Percentiles rank a stretch among this genome's conserved stretches.
Evolutionary conservation across 2,888 invertebrate genomes (phyloP).

Genomic region (Drosophila buzzatii): DNA sequence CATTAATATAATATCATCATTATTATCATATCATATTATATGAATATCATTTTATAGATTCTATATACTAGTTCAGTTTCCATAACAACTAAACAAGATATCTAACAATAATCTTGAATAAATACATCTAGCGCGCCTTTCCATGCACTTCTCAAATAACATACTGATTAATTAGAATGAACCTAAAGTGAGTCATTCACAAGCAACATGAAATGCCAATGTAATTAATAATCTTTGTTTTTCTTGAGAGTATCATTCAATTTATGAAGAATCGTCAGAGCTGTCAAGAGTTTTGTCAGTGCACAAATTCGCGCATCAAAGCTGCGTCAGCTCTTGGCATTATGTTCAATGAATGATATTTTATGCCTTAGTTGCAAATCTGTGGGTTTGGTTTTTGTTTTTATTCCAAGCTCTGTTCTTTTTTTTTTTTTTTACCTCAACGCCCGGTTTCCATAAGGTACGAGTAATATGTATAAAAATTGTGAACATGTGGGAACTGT

Average conservation of each 20-base stretch:
- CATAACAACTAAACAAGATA: background rate
- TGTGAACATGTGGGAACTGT: conserved; percentile 82
- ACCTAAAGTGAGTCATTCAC: background rate
- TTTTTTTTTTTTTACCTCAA: conserved; percentile 27
- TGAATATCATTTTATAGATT: background rate
- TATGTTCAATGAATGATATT: conserved; percentile 78
- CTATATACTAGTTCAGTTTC: background rate
- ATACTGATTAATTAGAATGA: background rate
- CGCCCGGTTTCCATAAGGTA: conserved; percentile 59
- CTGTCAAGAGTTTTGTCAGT: conserved; percentile 50
- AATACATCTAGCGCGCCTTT: background rate
- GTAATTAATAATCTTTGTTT: background rate
- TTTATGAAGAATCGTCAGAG: conserved; percentile 17
- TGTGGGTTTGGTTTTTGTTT: conserved; percentile 59
- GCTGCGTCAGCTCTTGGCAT: conserved; percentile 53
- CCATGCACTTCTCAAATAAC: conserved; percentile 8
- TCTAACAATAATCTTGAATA: background rate
- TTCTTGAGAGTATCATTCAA: background rate
- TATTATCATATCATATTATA: background rate
- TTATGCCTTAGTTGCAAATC: conserved; percentile 74
- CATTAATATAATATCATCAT: too few relatives aligned
- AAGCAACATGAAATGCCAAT: background rate
- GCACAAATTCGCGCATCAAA: conserved; percentile 57
- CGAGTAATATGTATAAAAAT: conserved; percentile 74
- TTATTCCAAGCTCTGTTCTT: background rate